Base-by-base conservation (phyloP, 1,140 invertebrate species). In the Zaprionus nigranus region DNA sequence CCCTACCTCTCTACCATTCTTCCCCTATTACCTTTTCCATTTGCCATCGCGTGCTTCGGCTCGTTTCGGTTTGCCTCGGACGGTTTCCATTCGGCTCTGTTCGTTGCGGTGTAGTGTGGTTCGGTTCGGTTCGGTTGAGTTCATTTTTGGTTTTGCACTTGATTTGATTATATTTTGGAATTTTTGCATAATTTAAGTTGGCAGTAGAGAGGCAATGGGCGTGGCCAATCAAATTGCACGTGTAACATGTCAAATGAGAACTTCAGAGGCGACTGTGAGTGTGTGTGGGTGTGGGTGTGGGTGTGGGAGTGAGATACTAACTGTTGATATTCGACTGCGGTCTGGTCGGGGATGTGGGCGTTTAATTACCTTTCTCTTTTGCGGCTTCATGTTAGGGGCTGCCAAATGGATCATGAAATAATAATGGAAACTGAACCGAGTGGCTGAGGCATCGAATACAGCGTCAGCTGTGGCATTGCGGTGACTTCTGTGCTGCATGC, bases 371-470 rank as follows among this genome's bases (percentile, higher is more conserved):
- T 62, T 77, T 54, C 40, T 22, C 38, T 56, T 56, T 77, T 73
- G 65, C 70, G 75, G 79, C 63, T 78, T 74, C 46, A 30, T 63
- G 67, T 30, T 77, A 64, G 62, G 15, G 59, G 54, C 70, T 77
- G 75, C 13, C 24, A 63, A 75, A 82, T 74, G 67, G 66, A 53
- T 75, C 64, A 82, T 82, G 75, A 70, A 73, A 54, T 43, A 67
- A 53, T 67, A 60, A 67, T 73, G 40, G 24, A 51, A 64, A 12
- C 20, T 53, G n/a, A 46, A 28, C 11, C 51, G 17, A 9, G 43
- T 9, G 17, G 30, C 26, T 28, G 26, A 28, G 26, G 28, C 6
- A 30, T 7, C 28, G 28, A 30, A 7, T 30, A 7, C 9, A 7
- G 46, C 34, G 24, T 34, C 26, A 17, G 64, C n/a, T 46, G 46